Base-by-base conservation (phyloP, 1,140 invertebrate species). In the Dreissena rostriformis region DNA sequence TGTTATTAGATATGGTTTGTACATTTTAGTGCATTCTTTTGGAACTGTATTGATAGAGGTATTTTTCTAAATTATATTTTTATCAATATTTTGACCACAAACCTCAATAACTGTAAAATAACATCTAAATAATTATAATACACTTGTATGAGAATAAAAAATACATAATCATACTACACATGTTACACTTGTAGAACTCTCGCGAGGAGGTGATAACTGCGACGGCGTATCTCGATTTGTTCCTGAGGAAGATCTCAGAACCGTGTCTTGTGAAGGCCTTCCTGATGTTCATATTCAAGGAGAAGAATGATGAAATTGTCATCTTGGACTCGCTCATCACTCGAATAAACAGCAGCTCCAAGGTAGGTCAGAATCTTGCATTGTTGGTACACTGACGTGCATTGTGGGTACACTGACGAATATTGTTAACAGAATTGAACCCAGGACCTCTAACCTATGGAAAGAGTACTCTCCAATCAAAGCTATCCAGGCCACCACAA, bases 221-320 rank as follows among this genome's bases (percentile, higher is more conserved):
- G 0, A 98, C 97, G 86, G 97, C 97, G 10, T 99, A 99, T 93
- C 95, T 98, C 75, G 98, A 99, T 93, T 93, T 99, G 75, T 96
- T 97, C 89, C 91, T 99, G 73, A 95, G 98, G 75, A 97, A 96
- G 68, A 96, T 98, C 15, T 97, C 97, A 0, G 96, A 98, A 81
- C 96, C 97, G 0, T 96, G 97, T 0, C 94, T 99, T 19, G 92
- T 99, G 72, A 94, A 96, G 85, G 96, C 96, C 0, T 96, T 99
- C 89, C 94, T 99, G 39, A 96, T 96, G 91, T 98, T 99, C 94
- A 94, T 99, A 66, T 94, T 99, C 75, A 96, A 96, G 86, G 95
- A 97, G 90, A 96, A 96, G 90, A 97, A 97, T 89, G 97, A 98
- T 90, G 97, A 94, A 82, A 92, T 92, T 19, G 83, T 91, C 51